phyloP scores from a whole-genome alignment of 2,888 invertebrate species.

The Clusia tigrina region DNA sequence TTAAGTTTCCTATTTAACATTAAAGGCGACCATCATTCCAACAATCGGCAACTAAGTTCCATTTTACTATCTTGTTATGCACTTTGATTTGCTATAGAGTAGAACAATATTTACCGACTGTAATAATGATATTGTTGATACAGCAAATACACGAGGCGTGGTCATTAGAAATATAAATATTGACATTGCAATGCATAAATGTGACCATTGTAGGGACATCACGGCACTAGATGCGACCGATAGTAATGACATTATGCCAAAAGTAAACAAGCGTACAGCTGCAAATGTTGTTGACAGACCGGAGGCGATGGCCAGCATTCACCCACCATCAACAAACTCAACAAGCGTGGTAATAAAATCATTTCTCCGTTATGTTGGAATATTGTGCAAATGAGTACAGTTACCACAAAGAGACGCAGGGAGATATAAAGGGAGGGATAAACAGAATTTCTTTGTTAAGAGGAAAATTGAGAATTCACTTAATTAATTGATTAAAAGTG shows the following conservation, averaged over 20 bases:
- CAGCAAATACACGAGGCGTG: constrained; percentile 24
- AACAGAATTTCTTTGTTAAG: too few species aligned
- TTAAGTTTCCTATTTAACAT: too few species aligned
- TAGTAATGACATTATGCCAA: constrained; percentile 6
- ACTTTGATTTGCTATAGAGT: too few species aligned
- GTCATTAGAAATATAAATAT: constrained; percentile 57
- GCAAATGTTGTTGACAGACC: constrained; percentile 6
- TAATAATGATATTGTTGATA: too few species aligned
- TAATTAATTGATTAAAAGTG: too few species aligned
- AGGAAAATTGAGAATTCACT: too few species aligned
- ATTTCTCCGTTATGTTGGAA: background rate
- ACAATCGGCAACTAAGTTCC: background rate
- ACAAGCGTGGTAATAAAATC: too few species aligned
- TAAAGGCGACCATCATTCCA: background rate
- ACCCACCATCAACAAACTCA: background rate
- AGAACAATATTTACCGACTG: too few species aligned
- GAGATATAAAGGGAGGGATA: too few species aligned
- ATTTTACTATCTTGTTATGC: too few species aligned
- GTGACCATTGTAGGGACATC: constrained; percentile 4
- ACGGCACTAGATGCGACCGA: background rate
- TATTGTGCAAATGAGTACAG: background rate
- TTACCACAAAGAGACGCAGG: too few species aligned
- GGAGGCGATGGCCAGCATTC: background rate
- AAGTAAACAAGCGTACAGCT: constrained; percentile 6
- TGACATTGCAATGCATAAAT: constrained; percentile 58